These are phyloP conservation scores for Neotoxoptera formosana DNA, from an alignment of 1,140 invertebrate genomes.

Conservation along the genomic window DNA sequence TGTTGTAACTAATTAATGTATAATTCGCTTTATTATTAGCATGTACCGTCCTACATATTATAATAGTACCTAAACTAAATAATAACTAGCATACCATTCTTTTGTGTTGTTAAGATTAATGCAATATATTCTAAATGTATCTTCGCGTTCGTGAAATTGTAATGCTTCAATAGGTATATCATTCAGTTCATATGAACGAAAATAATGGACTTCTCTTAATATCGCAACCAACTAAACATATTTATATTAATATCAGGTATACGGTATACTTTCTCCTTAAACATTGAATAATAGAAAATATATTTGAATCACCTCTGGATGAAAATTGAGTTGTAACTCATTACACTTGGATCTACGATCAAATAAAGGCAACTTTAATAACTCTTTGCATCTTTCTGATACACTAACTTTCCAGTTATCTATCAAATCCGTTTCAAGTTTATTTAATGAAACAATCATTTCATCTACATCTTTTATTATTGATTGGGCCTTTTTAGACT, in stretches of 20 bases:
- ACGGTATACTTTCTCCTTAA: too few relatives aligned
- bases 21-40: not conserved
- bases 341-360: slow-evolving; percentile 51
- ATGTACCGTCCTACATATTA: not conserved
- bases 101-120: slow-evolving; percentile 73
- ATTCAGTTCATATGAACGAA: slow-evolving; percentile 72
- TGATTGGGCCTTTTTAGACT: slow-evolving; percentile 63
- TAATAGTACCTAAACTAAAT: not conserved
- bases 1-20: slow-evolving; percentile 70
- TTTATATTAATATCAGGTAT: not conserved
- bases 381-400: slow-evolving; percentile 70
- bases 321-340: slow-evolving; percentile 55
- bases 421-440: slow-evolving; percentile 73
- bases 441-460: slow-evolving; percentile 71
- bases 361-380: slow-evolving; percentile 74
- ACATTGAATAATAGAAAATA: not conserved
- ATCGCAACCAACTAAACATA: slow-evolving; percentile 69
- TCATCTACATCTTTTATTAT: slow-evolving; percentile 71
- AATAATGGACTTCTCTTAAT: slow-evolving; percentile 79
- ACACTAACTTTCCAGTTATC: slow-evolving; percentile 72
- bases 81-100: slow-evolving; percentile 71
- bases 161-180: slow-evolving; percentile 75
- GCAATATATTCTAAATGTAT: slow-evolving; percentile 72
- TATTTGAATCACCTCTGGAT: slow-evolving; percentile 44
- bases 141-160: slow-evolving; percentile 71